Base-by-base conservation (phyloP, 2,113 vertebrate species). In the Nothocercus julius region DNA sequence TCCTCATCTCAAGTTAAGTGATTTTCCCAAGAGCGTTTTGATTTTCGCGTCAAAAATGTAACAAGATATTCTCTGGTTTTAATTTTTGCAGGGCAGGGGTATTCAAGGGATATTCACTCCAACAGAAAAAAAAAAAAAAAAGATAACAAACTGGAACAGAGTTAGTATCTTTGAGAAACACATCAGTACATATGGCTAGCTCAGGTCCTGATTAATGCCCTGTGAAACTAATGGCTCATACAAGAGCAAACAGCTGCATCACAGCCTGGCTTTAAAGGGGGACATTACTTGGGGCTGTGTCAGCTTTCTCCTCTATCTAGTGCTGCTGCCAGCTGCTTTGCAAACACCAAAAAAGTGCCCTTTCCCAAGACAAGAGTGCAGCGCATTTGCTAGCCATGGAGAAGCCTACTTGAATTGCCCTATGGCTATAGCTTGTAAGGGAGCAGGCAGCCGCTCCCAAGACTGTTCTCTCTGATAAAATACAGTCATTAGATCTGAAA, bases 71-170 rank as follows among this genome's bases (percentile, higher is more conserved):
- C 54, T 89, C 85, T 63, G 9, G 0, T 3, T 94, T 93, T 51
- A 54, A 5, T 88, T 91, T 95, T 92, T 95, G 32, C 56, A 80
- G 28, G n/a, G 34, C 59, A 90, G 70, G 21, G 15, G 61, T 61
- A 90, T 47, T 90, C 13, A 83, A 90, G 70, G 21, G 15, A 63
- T 61, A 90, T 47, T 90, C 13, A 83, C 20, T 82, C 62, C 32
- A 87, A 61, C 7, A 64, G 75, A 94, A 89, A 91, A 67, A 81
- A 91, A 42, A 95, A 67, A 67, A 81, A 95, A 89, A 91, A 44
- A 95, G 72, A 56, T 45, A 87, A 70, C 54, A 54, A 95, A 51
- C 12, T 18, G 84, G 40, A 95, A 67, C 0, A 0, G 5, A 63
- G 72, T 82, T 74, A 80, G 77, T 9, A 30, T 77, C 42, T 14